These are phyloP conservation scores for Machaerirhynchus nigripectus DNA, from an alignment of 2,113 vertebrate species.

Conservation along the genomic window DNA sequence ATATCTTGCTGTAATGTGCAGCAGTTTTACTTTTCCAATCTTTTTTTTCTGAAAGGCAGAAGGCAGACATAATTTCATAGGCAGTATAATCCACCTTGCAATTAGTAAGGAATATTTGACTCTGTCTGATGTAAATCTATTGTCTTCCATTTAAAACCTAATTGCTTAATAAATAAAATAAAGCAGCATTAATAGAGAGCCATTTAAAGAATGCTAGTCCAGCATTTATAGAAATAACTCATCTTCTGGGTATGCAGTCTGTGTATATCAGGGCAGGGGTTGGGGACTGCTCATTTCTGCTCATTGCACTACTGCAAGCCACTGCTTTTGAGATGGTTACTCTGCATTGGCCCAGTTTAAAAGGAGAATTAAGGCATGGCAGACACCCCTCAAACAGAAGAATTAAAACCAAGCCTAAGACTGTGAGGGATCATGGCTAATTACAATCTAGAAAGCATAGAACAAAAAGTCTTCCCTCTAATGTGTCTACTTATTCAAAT, in stretches of 20 bases:
- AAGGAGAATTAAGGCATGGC: not conserved
- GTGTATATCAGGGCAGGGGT: not conserved
- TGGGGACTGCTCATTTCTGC: not conserved
- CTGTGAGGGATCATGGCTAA: not conserved
- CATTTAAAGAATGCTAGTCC: not conserved
- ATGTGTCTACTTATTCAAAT: not conserved
- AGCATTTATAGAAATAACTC: not conserved
- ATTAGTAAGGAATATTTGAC: not conserved
- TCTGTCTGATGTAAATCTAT: not conserved
- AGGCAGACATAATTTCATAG: not conserved
- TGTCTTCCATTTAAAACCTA: not conserved
- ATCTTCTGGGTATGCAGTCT: not conserved
- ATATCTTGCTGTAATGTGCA: not conserved
- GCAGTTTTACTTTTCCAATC: not conserved
- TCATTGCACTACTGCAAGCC: not conserved
- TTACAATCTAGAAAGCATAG: not conserved
- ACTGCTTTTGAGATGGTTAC: not conserved
- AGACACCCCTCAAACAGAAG: not conserved
- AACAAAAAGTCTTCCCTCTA: not conserved
- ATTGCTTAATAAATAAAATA: constrained; percentile 23
- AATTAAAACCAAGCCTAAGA: not conserved
- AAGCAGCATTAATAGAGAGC: not conserved
- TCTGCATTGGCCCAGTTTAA: not conserved
- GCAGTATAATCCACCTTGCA: not conserved
- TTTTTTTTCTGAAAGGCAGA: not conserved